phyloP scores from a whole-genome alignment of 2,797 vertebrate species.

The Clarias fuscus region DNA sequence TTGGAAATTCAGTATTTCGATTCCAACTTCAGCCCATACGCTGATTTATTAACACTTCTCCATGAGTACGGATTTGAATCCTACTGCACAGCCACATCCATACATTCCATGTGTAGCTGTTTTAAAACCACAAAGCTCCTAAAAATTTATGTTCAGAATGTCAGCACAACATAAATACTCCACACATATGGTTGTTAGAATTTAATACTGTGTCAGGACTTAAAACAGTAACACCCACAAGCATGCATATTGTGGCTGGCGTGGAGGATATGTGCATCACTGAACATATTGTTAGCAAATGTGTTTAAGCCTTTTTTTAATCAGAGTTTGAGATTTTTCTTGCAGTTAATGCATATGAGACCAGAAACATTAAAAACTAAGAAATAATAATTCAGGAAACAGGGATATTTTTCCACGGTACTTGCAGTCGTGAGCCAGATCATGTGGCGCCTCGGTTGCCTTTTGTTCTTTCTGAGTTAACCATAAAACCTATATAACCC shows the following conservation, averaged over 20 bases:
- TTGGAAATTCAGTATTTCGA: neutral
- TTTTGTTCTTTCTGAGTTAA: slow-evolving; percentile 36
- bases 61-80: neutral
- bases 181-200: slow-evolving; percentile 24
- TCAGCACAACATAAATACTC: slow-evolving; percentile 29
- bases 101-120: slow-evolving; percentile 18
- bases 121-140: slow-evolving; percentile 35
- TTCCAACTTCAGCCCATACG: neutral
- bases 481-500: slow-evolving; percentile 24
- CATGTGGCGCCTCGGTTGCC: slow-evolving; percentile 2
- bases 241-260: neutral
- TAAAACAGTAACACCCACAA: slow-evolving; percentile 18
- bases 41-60: neutral
- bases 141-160: slow-evolving; percentile 32
- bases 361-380: neutral
- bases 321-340: neutral
- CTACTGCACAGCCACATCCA: neutral
- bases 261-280: neutral
- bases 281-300: slow-evolving; percentile 18
- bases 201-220: slow-evolving; percentile 27
- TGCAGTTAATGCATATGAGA: neutral
- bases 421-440: neutral
- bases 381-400: neutral
- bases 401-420: neutral
- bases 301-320: neutral